Percentiles rank a stretch among this genome's conserved stretches.
Conservation (phyloP, 2,113 vertebrate species). For the Calonectris borealis region DNA sequence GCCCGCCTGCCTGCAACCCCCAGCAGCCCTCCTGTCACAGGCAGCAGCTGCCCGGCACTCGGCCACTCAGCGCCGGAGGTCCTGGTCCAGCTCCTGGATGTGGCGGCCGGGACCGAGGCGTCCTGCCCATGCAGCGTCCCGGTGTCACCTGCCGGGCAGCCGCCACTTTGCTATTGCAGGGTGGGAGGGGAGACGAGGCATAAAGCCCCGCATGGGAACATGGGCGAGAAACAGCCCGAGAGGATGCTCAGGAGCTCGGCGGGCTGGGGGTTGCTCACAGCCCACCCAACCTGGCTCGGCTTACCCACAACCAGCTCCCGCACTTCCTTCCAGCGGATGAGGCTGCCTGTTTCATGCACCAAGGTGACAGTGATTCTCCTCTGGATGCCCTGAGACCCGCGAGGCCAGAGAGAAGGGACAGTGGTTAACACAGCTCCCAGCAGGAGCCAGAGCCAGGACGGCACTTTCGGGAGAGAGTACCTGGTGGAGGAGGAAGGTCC, state of each 20-base stretch:
- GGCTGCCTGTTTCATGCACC: slow-evolving; percentile 90
- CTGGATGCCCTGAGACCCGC: slow-evolving; percentile 87
- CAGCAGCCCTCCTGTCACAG: background rate
- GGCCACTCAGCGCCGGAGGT: background rate
- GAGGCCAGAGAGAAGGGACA: background rate
- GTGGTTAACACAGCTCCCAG: background rate
- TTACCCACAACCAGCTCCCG: slow-evolving; percentile 96
- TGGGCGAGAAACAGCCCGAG: background rate
- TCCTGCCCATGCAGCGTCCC: rapidly evolving
- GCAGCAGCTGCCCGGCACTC: background rate
- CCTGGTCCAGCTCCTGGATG: background rate
- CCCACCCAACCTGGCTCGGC: background rate
- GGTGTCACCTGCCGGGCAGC: background rate
- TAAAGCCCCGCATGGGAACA: background rate
- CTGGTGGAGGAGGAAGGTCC: slow-evolving; percentile 97
- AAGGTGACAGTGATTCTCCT: slow-evolving; percentile 92
- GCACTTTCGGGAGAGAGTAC: slow-evolving; percentile 50
- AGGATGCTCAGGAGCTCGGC: background rate
- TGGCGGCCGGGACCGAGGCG: rapidly evolving
- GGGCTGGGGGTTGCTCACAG: background rate
- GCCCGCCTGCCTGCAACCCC: background rate
- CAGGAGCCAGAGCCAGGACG: background rate
- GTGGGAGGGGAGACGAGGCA: background rate
- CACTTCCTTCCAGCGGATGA: slow-evolving; percentile 93
- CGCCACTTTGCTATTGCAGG: background rate